These are phyloP conservation scores for Latrodectus geometricus DNA, from an alignment of 1,140 invertebrate species.

Conservation along the genomic window DNA sequence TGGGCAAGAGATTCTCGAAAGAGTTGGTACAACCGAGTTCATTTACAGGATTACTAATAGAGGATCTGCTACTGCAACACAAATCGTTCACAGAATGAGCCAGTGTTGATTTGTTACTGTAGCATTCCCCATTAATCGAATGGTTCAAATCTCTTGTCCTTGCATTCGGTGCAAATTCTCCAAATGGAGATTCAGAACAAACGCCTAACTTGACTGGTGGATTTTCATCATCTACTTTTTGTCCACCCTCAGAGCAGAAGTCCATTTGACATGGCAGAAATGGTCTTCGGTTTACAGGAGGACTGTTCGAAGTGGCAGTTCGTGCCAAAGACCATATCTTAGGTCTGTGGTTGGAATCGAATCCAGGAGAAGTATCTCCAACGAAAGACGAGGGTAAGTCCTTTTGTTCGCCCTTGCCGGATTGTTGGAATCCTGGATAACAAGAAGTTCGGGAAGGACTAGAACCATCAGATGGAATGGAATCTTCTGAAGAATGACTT, in stretches of 20 bases:
- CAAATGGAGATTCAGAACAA: too few species aligned
- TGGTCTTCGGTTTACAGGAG: constrained; percentile 28
- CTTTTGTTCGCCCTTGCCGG: not conserved
- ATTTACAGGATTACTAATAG: too few species aligned
- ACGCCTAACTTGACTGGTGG: too few species aligned
- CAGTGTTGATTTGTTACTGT: too few species aligned
- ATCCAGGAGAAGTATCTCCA: not conserved
- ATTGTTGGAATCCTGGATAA: not conserved
- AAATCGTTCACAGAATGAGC: too few species aligned
- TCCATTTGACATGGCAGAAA: not conserved
- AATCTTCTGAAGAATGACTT: constrained; percentile 41
- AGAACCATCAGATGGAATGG: constrained; percentile 13
- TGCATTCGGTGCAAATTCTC: too few species aligned
- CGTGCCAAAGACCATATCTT: constrained; percentile 98
- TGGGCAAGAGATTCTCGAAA: not conserved
- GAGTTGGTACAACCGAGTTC: not conserved
- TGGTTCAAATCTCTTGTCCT: too few species aligned
- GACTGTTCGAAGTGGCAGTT: constrained; percentile 79
- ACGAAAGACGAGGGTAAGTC: not conserved
- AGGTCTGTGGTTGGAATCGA: constrained; percentile 73
- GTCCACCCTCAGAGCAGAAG: not conserved
- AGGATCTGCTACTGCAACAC: too few species aligned
- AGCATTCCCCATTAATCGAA: too few species aligned
- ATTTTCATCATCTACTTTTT: not conserved
- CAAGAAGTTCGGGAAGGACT: constrained; percentile 2